Base-by-base conservation (phyloP, 92 coral and sea anemone species). In the Heliopora coerulea region DNA sequence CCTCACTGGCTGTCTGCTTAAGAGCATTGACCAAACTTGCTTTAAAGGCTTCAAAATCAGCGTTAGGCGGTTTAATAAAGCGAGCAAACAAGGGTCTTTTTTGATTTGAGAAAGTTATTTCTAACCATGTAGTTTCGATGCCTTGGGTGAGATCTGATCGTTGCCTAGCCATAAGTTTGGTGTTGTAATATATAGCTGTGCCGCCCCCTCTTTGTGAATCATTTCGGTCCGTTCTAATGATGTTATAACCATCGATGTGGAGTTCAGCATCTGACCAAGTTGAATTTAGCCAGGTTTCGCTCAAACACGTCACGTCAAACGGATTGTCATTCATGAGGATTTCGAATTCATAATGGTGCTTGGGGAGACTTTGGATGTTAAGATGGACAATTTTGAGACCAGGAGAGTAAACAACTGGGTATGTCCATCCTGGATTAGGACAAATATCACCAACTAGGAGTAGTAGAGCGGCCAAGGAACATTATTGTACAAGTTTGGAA, bases 381-480 rank as follows among this genome's bases (percentile, higher is more conserved):
- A 82, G 54, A 59, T 82, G 82, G 10, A 40, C 83, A 68, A 83
- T 24, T 48, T 68, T 83, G n/a, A 83, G 65, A 67, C 86, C 82
- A 76, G 86, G 41, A 40, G 49, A 25, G 29, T 59, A 66, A 37
- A 82, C 30, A 19, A 35, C 46, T 18, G 79, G 54, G 49, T 82
- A 68, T 19, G 82, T 49, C 86, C 86, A 82, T n/a, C 86, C 86
- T 52, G 82, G 86, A 37, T 82, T 82, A n/a, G 78, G 78, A 54
- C 58, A 82, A 32, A 74, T 54, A 56, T 75, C 86, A 34, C 86
- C 86, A 12, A 64, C 56, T 23, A 67, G 40, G 6, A 82, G 35
- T 32, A 82, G 26, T 42, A 82, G 75, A 35, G 73, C n/a, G 28
- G 79, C 82, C 54, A 82, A 37, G 30, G 78, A 82, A 30, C 78